phyloP scores from a whole-genome alignment of 2,888 invertebrate species.

The Athalia rosae region DNA sequence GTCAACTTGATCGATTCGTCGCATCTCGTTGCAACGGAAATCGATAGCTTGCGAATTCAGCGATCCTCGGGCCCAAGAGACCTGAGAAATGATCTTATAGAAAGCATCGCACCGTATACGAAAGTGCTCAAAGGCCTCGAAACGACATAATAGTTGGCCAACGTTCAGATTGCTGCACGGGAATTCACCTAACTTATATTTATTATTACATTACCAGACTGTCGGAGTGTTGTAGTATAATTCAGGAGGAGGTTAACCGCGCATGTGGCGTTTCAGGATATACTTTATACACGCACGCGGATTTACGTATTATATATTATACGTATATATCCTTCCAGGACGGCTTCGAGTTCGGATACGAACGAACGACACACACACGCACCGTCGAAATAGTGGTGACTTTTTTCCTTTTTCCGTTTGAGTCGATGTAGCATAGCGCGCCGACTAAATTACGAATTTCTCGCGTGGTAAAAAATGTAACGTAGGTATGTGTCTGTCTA shows the following conservation, averaged over 20 bases:
- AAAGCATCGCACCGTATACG: conserved; percentile 5
- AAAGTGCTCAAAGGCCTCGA: conserved; percentile 42
- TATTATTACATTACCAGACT: conserved; percentile 67
- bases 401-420: conserved; percentile 20
- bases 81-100: neutral
- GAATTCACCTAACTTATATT: conserved; percentile 65
- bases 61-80: neutral
- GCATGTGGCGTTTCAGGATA: neutral
- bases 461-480: conserved; percentile 14
- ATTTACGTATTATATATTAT: neutral
- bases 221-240: conserved; percentile 40
- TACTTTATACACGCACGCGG: neutral
- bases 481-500: neutral
- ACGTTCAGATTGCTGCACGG: conserved; percentile 45
- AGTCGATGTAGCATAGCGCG: conserved; percentile 36
- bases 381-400: conserved; percentile 27
- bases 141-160: conserved; percentile 46
- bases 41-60: too few species aligned
- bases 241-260: conserved; percentile 25
- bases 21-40: too few species aligned
- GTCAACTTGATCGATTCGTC: too few species aligned
- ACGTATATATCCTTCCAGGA: neutral
- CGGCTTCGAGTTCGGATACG: conserved; percentile 5
- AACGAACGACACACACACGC: neutral
- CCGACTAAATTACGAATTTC: conserved; percentile 40